A percentile compares a stretch with the other conserved stretches of the same genome.
Conservation (phyloP, 2,888 invertebrate species). For the Drosophila mercatorum region DNA sequence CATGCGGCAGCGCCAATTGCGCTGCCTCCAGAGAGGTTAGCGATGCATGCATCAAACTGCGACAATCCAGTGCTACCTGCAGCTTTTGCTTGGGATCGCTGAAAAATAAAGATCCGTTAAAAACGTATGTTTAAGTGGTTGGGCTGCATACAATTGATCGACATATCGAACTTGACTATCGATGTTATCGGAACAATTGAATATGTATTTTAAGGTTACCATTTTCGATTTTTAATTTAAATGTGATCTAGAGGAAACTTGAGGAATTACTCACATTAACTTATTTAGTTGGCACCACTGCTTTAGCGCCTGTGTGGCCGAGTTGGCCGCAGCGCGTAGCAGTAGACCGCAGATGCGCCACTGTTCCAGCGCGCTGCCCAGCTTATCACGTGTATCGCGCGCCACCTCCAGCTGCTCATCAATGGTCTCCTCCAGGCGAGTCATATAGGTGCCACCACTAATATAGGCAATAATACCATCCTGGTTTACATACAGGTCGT, state of each 20-base stretch:
- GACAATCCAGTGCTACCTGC: constrained; percentile 80
- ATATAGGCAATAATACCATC: constrained; percentile 84
- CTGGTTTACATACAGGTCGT: constrained; percentile 82
- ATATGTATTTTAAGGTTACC: neutral
- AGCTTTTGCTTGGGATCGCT: constrained; percentile 81
- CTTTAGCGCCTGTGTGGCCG: constrained; percentile 78
- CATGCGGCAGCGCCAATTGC: constrained; percentile 83
- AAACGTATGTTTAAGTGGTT: too few species aligned
- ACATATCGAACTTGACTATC: neutral
- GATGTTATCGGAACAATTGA: neutral
- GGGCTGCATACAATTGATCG: neutral
- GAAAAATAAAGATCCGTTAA: too few species aligned
- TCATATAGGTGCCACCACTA: constrained; percentile 84
- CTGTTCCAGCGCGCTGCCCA: constrained; percentile 84
- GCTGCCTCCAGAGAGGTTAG: constrained; percentile 83
- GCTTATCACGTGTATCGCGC: constrained; percentile 83
- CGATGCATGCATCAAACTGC: constrained; percentile 81
- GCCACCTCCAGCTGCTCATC: constrained; percentile 82
- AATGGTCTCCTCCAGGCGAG: constrained; percentile 82
- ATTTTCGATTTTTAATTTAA: neutral
- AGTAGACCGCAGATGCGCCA: constrained; percentile 84
- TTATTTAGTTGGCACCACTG: constrained; percentile 78
- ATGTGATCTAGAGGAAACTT: neutral
- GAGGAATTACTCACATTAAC: constrained; percentile 62
- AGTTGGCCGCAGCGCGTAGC: constrained; percentile 81